Evolutionary conservation across 2,113 vertebrate genomes (phyloP).

Genomic region (Prolemur simus): DNA sequence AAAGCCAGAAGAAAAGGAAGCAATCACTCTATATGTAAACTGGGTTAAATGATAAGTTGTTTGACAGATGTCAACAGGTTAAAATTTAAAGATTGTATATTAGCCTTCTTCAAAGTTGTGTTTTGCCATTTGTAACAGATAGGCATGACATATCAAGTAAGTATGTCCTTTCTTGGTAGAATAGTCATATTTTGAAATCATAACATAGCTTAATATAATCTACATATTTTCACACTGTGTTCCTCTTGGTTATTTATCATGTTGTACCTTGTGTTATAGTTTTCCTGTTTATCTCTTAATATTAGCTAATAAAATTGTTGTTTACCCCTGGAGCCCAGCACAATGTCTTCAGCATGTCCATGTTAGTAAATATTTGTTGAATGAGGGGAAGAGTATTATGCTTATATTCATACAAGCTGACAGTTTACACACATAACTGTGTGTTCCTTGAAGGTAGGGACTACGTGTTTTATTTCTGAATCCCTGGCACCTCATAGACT

Average conservation of each 20-base stretch:
- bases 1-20: not conserved
- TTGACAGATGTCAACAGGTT: not conserved
- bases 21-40: not conserved
- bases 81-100: not conserved
- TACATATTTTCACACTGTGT: not conserved
- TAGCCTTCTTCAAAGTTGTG: not conserved
- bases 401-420: not conserved
- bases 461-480: not conserved
- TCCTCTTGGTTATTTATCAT: not conserved
- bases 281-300: not conserved
- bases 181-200: not conserved
- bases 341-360: not conserved
- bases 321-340: not conserved
- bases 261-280: not conserved
- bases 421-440: not conserved
- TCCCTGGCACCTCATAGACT: not conserved
- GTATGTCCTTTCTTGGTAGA: not conserved
- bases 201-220: not conserved
- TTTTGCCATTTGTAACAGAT: conserved; percentile 37
- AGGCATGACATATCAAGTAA: not conserved
- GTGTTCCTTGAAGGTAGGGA: not conserved
- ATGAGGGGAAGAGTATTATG: not conserved
- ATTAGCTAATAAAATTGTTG: not conserved
- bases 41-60: not conserved
- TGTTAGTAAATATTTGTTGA: not conserved